Evolutionary conservation across 2,113 vertebrate genomes (phyloP).

Genomic region (Phoxinus phoxinus): DNA sequence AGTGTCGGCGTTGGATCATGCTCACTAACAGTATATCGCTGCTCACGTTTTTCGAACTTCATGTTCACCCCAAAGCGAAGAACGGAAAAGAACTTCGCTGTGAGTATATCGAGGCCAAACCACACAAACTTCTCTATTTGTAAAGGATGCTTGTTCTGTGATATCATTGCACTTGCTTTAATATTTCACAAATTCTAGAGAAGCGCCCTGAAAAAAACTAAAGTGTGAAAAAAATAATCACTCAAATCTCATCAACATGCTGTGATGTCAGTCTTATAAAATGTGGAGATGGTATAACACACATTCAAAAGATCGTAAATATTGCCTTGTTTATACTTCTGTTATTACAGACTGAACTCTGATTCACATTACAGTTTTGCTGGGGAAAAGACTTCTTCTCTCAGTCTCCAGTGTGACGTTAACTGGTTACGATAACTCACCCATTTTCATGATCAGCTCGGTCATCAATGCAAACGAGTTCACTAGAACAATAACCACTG

Average conservation of each 20-base stretch:
- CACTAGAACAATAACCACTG: conserved; percentile 13
- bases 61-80: too few relatives aligned
- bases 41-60: too few relatives aligned
- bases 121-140: background rate
- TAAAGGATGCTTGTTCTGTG: background rate
- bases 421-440: conserved; percentile 7
- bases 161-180: background rate
- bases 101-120: background rate
- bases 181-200: background rate
- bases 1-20: too few relatives aligned
- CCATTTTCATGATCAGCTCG: conserved; percentile 29
- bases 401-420: background rate
- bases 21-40: too few relatives aligned
- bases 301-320: background rate
- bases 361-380: too few relatives aligned
- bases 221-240: background rate
- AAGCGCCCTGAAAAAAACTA: background rate
- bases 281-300: background rate
- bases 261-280: background rate
- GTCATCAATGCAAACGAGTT: conserved; percentile 4
- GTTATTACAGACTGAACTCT: background rate
- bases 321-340: background rate
- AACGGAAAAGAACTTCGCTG: too few relatives aligned
- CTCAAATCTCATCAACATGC: background rate
- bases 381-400: background rate